Percentiles rank a stretch among this genome's conserved stretches.
Conservation (phyloP, 2,797 vertebrate genomes). For the Eurystomus glaucurus region DNA sequence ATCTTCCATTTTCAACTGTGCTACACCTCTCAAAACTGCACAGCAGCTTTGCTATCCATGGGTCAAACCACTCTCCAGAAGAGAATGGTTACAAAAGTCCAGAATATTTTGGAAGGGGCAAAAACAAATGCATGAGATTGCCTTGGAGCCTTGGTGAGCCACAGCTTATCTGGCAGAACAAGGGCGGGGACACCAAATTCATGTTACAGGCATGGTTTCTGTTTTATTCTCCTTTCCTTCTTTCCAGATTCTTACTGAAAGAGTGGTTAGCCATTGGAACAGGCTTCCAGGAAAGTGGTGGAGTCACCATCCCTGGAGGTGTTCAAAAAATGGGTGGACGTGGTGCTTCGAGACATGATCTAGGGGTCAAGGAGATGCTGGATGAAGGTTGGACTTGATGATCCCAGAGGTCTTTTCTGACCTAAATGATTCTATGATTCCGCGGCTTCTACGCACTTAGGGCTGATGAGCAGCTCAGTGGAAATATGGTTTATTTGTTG, state of each 20-base stretch:
- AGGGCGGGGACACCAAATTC: neutral
- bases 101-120: neutral
- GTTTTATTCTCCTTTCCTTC: neutral
- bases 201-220: fast-evolving
- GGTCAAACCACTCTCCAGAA: neutral
- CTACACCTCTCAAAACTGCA: neutral
- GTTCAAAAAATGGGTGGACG: too few species aligned
- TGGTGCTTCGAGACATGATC: too few species aligned
- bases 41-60: neutral
- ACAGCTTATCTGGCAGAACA: neutral
- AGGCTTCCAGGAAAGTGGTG: too few species aligned
- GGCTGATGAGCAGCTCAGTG: neutral
- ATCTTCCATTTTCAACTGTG: neutral
- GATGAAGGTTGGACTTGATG: too few species aligned
- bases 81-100: neutral
- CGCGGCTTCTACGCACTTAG: fast-evolving
- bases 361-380: too few species aligned
- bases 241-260: too few species aligned
- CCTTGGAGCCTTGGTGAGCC: neutral
- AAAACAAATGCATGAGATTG: fast-evolving
- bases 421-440: too few species aligned
- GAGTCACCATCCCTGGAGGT: too few species aligned
- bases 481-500: neutral
- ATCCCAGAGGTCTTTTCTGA: too few species aligned
- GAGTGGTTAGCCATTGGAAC: too few species aligned